phyloP scores from a whole-genome alignment of 1,140 invertebrate species.

The Hypsibius dujardini region DNA sequence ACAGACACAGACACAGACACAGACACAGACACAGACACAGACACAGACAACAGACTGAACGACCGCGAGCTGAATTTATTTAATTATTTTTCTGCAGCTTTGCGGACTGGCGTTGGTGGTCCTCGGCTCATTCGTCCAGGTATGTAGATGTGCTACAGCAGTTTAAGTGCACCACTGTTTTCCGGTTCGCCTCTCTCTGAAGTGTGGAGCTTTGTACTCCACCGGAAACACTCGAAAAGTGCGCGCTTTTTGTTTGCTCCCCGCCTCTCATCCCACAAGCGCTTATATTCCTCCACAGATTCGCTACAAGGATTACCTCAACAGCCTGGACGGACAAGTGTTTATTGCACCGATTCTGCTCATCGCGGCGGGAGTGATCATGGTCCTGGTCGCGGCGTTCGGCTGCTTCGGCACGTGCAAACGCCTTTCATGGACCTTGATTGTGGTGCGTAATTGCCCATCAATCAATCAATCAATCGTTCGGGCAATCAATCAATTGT shows the following conservation, averaged over 20 bases:
- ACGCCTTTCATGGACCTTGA: neutral
- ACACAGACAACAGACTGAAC: no score
- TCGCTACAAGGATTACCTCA: neutral
- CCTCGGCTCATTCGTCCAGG: neutral
- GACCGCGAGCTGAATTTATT: neutral
- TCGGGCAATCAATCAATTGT: no score
- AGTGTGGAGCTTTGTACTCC: no score
- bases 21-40: no score
- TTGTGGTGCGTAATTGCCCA: neutral
- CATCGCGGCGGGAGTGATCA: neutral
- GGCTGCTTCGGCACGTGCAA: constrained; percentile 6
- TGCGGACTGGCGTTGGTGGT: constrained; percentile 10
- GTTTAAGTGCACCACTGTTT: neutral
- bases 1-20: no score
- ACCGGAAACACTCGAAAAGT: no score
- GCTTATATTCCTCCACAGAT: neutral
- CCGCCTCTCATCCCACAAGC: neutral
- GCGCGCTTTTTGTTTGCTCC: no score
- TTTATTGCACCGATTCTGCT: constrained; percentile 7
- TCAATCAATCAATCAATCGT: no score
- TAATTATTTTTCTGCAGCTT: neutral
- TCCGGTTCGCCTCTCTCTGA: neutral
- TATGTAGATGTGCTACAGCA: neutral
- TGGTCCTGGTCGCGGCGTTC: neutral
- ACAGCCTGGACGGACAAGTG: neutral